A percentile compares a stretch with the other conserved stretches of the same genome.
Evolutionary conservation across 2,888 invertebrate species (phyloP).

Genomic region (Pegoplata infirma): DNA sequence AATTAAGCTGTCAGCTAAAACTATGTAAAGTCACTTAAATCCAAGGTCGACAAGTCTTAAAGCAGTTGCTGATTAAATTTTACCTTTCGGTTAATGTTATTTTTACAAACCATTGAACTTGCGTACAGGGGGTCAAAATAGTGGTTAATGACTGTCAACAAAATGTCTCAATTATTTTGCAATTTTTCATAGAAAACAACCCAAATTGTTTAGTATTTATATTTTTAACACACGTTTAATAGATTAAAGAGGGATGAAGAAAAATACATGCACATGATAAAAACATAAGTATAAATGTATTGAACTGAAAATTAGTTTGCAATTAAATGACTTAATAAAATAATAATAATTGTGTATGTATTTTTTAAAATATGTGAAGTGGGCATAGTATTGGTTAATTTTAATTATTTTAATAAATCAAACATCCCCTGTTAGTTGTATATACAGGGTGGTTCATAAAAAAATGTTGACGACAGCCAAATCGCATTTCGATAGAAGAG

Average conservation of each 20-base stretch:
- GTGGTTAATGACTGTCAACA: conserved; percentile 75
- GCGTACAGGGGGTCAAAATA: conserved; percentile 64
- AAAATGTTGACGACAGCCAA: no score
- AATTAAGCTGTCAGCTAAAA: conserved; percentile 55
- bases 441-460: no score
- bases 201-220: conserved; percentile 55
- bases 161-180: conserved; percentile 76
- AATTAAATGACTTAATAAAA: not conserved
- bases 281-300: not conserved
- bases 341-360: not conserved
- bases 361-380: not conserved
- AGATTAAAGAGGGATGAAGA: conserved; percentile 46
- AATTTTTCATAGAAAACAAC: conserved; percentile 71
- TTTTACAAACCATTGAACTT: conserved; percentile 64
- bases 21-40: conserved; percentile 3
- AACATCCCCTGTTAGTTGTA: not conserved
- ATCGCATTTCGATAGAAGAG: no score
- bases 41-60: not conserved
- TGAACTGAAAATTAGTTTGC: not conserved
- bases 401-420: not conserved
- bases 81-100: conserved; percentile 40
- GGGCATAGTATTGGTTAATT: not conserved
- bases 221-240: conserved; percentile 32
- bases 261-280: no score
- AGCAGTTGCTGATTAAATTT: conserved; percentile 10